phyloP scores from a whole-genome alignment of 2,113 vertebrate genomes.

The Sinocyclocheilus anophthalmus region DNA sequence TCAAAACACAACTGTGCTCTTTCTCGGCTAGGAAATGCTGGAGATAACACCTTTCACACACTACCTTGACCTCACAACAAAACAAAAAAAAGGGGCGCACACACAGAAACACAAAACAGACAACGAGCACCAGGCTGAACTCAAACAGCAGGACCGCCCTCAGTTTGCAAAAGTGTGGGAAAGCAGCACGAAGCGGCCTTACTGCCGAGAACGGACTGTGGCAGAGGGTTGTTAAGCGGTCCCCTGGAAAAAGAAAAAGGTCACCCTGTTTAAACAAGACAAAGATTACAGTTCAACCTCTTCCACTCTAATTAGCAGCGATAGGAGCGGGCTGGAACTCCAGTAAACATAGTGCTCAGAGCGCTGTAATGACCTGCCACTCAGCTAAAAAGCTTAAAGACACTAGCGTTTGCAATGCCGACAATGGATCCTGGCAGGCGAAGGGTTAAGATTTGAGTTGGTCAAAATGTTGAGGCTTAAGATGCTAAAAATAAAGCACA shows the following conservation, averaged over 20 bases:
- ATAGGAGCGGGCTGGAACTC: slow-evolving; percentile 36
- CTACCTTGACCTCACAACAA: neutral
- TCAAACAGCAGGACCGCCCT: neutral
- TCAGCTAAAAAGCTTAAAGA: slow-evolving; percentile 14
- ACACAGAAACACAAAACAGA: neutral
- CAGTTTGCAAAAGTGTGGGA: slow-evolving; percentile 53
- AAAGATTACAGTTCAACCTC: slow-evolving; percentile 57
- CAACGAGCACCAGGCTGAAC: slow-evolving; percentile 4
- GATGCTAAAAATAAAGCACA: slow-evolving; percentile 21
- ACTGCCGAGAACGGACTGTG: neutral
- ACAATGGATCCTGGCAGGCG: neutral
- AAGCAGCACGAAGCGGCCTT: slow-evolving; percentile 27
- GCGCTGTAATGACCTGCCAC: slow-evolving; percentile 38
- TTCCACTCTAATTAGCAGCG: slow-evolving; percentile 58
- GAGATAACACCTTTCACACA: slow-evolving; percentile 17
- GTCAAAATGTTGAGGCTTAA: neutral
- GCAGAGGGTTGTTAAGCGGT: slow-evolving; percentile 27
- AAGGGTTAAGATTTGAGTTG: slow-evolving; percentile 17
- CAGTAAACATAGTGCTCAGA: slow-evolving; percentile 46
- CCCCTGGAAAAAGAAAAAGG: slow-evolving; percentile 44
- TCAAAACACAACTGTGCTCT: slow-evolving; percentile 7
- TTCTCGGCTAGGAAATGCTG: neutral
- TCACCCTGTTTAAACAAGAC: slow-evolving; percentile 57
- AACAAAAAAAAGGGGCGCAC: neutral
- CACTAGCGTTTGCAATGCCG: neutral